Base-by-base conservation (phyloP, 2,113 vertebrate genomes). In the Dicentrarchus labrax region DNA sequence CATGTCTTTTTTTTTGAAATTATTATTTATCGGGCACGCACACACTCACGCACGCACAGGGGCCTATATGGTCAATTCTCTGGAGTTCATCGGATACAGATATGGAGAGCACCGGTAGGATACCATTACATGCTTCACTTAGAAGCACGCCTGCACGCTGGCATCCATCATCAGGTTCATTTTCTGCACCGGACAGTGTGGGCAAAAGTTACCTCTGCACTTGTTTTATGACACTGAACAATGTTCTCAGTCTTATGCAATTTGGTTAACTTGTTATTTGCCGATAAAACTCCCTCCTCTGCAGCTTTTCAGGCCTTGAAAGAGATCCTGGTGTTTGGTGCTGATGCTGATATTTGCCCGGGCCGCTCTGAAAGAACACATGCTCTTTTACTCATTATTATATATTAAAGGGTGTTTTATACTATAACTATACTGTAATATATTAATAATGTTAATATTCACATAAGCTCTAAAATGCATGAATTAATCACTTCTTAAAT, bases 1-100 rank as follows among this genome's bases (percentile, higher is more conserved):
- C 93, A 93, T 93, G 30, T 51, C 48, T 80, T 38, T 64, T 36
- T 45, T 48, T 60, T 73, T 65, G 8, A 6, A 2, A 1, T 3
- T 62, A 24, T 43, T 78, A 68, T 88, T 77, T 79, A 62, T 45
- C 38, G n/a, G n/a, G 0, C 64, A 19, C 53, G 17, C 54, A 41
- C 45, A 41, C 54, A 50, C 48, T 12, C 65, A 56, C 36, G 43
- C 39, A 41, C 68, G 67, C 39, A 64, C 72, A 54, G 36, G 70
- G 38, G 45, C 30, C 72, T 78, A 6, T 24, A 36, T 54, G 77
- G 69, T 73, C 74, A 70, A 41, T 80, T 43, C 51, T 57, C 15
- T 62, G 78, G 60, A 86, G 69, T 60, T 65, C 60, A 78, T 75
- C 80, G 77, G 48, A 67, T 21, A 5, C 62, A 56, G 78, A 61